Percentiles rank a stretch among this genome's conserved stretches.
Conservation (phyloP, 2,888 invertebrate genomes). For the Melieria picta region DNA sequence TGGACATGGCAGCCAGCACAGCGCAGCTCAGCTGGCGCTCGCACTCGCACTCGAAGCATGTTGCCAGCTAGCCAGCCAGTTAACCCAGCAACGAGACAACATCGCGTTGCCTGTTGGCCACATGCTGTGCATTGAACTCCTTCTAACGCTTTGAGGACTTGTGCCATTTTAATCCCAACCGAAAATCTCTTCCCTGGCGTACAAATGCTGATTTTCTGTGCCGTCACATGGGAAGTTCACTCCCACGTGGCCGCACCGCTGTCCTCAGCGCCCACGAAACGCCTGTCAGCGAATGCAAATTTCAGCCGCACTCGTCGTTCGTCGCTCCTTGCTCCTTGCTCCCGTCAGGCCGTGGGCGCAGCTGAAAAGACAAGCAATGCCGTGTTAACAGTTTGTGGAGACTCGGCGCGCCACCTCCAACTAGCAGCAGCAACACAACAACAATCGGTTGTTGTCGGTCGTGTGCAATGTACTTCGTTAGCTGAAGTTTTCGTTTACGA, state of each 20-base stretch:
- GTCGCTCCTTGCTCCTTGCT: constrained; percentile 8
- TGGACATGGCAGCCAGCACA: too few relatives aligned
- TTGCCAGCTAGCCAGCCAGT: neutral
- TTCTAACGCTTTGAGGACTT: constrained; percentile 34
- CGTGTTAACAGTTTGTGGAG: constrained; percentile 1
- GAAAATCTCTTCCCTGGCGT: too few relatives aligned
- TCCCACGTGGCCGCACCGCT: too few relatives aligned
- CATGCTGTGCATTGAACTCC: constrained; percentile 36
- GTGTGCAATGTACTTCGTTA: neutral
- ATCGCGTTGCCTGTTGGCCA: constrained; percentile 26
- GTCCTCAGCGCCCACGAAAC: too few relatives aligned
- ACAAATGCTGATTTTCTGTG: too few relatives aligned
- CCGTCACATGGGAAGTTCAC: too few relatives aligned
- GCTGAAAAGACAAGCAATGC: neutral
- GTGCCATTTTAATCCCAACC: neutral
- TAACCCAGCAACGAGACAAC: constrained; percentile 15
- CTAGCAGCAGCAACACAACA: neutral
- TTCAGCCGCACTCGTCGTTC: neutral
- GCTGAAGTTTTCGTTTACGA: constrained; percentile 15
- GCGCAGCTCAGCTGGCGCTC: too few relatives aligned
- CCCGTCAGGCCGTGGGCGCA: neutral
- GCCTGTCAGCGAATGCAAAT: too few relatives aligned
- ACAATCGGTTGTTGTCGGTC: too few relatives aligned
- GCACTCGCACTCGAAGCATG: neutral
- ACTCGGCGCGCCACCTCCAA: constrained; percentile 8